Evolutionary conservation across 1,140 invertebrate genomes (phyloP).

Genomic region (Gryon sp.): DNA sequence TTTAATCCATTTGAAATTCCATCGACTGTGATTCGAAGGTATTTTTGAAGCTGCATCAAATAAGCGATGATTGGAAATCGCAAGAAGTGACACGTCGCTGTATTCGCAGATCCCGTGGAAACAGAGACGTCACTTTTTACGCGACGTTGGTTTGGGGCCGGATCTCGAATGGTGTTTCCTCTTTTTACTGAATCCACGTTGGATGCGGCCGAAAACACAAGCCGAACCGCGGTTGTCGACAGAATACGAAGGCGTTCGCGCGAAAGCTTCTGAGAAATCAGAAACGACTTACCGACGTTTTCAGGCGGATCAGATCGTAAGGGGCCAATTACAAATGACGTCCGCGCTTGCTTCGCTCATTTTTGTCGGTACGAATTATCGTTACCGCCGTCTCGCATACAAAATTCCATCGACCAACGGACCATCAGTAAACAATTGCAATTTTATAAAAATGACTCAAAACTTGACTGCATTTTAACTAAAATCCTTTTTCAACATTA

Average conservation of each 20-base stretch:
- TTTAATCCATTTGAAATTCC: no score
- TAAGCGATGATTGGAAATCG: constrained; percentile 65
- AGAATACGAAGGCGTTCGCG: constrained; percentile 48
- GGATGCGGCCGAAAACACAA: constrained; percentile 48
- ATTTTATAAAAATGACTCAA: no score
- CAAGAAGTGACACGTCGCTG: constrained; percentile 64
- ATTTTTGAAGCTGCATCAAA: no score
- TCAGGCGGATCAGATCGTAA: constrained; percentile 27
- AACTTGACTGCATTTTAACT: no score
- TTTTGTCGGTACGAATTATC: constrained; percentile 44
- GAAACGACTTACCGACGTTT: constrained; percentile 48
- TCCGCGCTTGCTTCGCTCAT: constrained; percentile 22
- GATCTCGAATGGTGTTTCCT: constrained; percentile 37
- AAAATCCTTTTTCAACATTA: no score
- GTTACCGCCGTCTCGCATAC: constrained; percentile 1
- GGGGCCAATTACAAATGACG: constrained; percentile 59
- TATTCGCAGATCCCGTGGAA: constrained; percentile 65
- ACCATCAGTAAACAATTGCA: no score
- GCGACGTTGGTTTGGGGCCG: constrained; percentile 18
- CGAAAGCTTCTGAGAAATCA: constrained; percentile 58
- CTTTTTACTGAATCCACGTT: constrained; percentile 61
- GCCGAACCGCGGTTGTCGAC: constrained; percentile 13
- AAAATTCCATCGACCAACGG: background rate
- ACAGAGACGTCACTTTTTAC: constrained; percentile 68
- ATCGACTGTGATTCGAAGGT: background rate